phyloP scores from a whole-genome alignment of 2,797 vertebrate species.

The Xenops minutus region DNA sequence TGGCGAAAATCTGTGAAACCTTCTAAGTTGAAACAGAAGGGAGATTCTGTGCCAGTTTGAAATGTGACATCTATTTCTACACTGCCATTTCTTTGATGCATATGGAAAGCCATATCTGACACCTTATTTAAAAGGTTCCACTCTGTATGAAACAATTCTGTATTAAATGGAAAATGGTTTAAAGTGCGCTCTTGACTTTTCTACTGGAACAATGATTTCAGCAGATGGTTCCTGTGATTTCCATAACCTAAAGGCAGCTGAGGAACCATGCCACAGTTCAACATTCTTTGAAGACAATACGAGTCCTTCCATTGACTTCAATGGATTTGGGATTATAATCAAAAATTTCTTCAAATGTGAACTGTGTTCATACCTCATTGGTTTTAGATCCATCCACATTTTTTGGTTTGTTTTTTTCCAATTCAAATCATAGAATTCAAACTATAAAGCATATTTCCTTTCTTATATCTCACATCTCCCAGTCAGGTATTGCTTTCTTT shows the following conservation, averaged over 20 bases:
- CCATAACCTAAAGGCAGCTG: neutral
- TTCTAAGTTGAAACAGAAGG: neutral
- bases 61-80: conserved; percentile 3
- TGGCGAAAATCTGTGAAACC: neutral
- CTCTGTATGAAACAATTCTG: neutral
- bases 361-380: neutral
- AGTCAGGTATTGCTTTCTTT: neutral
- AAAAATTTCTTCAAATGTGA: neutral
- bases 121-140: conserved; percentile 10
- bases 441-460: neutral
- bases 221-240: conserved; percentile 20
- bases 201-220: conserved; percentile 16
- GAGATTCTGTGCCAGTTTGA: neutral
- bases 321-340: neutral
- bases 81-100: neutral
- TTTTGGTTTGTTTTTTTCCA: neutral
- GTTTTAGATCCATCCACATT: neutral
- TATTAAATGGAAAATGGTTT: conserved; percentile 55
- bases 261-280: neutral
- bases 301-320: neutral
- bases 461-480: neutral
- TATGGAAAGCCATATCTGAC: neutral
- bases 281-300: neutral
- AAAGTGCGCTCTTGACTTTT: conserved; percentile 18
- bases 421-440: neutral